These are phyloP conservation scores for Ardeotis arabs DNA, from an alignment of 2,113 vertebrate genomes.

Conservation along the genomic window DNA sequence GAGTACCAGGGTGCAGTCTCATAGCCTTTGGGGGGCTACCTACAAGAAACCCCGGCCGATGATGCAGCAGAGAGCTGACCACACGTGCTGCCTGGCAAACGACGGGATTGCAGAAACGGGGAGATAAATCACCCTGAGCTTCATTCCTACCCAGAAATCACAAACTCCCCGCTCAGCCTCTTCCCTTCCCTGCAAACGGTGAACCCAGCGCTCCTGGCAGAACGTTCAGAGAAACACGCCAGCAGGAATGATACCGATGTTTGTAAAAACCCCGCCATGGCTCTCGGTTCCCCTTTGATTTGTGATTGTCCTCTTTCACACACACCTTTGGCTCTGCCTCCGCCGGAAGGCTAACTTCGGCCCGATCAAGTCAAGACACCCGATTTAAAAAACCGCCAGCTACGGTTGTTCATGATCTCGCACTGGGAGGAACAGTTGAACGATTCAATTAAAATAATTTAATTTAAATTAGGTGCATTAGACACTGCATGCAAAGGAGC, in stretches of 20 bases:
- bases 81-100: background rate
- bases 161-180: background rate
- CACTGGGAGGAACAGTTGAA: background rate
- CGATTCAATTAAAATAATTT: constrained; percentile 38
- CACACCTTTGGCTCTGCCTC: background rate
- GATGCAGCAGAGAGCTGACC: background rate
- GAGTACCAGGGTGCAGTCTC: background rate
- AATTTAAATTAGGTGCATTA: constrained; percentile 24
- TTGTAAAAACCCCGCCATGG: background rate
- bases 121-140: background rate
- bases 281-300: background rate
- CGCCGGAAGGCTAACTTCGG: background rate
- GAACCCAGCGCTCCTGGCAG: background rate
- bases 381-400: background rate
- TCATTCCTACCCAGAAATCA: background rate
- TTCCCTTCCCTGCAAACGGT: background rate
- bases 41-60: background rate
- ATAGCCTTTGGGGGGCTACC: background rate
- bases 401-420: background rate
- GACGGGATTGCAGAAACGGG: background rate
- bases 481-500: constrained; percentile 8
- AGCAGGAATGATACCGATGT: background rate
- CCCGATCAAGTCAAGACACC: background rate
- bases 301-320: background rate
- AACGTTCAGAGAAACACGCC: background rate